Conservation (phyloP, 92 coral and sea anemone genomes). For the Palythoa heliodiscus region DNA sequence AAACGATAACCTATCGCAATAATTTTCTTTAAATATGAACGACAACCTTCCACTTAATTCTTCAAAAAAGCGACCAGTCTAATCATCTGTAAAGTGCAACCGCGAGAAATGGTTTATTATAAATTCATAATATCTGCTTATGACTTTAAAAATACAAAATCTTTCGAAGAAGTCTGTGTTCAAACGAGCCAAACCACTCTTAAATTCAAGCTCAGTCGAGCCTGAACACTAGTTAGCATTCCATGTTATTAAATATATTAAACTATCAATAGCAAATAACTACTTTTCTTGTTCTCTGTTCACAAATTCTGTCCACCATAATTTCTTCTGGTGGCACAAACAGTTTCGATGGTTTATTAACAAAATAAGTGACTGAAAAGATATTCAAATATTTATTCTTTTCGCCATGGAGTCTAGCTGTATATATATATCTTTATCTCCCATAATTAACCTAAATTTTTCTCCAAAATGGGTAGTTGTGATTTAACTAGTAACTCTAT, state of each 20-base stretch:
- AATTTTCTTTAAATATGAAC: background rate
- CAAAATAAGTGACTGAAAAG: background rate
- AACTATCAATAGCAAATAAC: slow-evolving; percentile 31
- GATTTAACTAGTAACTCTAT: slow-evolving; percentile 1
- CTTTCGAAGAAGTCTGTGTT: background rate
- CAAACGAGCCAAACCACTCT: background rate
- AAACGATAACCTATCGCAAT: background rate
- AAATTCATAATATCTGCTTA: background rate
- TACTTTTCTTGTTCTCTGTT: slow-evolving; percentile 23
- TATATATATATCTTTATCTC: slow-evolving; percentile 10
- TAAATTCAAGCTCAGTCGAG: background rate
- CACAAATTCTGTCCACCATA: slow-evolving; percentile 29
- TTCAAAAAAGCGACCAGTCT: background rate
- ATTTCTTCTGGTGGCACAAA: slow-evolving; percentile 1
- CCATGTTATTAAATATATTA: slow-evolving; percentile 31
- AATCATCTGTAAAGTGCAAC: background rate
- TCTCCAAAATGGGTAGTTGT: slow-evolving; percentile 39
- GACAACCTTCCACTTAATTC: background rate
- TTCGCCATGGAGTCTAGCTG: slow-evolving; percentile 33
- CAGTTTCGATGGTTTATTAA: background rate
- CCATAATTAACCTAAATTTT: background rate
- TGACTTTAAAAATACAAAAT: slow-evolving; percentile 32
- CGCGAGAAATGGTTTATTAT: background rate
- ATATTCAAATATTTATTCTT: slow-evolving; percentile 17
- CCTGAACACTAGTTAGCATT: background rate